These are phyloP conservation scores for Drosophila kurseongensis DNA, from an alignment of 1,140 invertebrate species.

Conservation along the genomic window DNA sequence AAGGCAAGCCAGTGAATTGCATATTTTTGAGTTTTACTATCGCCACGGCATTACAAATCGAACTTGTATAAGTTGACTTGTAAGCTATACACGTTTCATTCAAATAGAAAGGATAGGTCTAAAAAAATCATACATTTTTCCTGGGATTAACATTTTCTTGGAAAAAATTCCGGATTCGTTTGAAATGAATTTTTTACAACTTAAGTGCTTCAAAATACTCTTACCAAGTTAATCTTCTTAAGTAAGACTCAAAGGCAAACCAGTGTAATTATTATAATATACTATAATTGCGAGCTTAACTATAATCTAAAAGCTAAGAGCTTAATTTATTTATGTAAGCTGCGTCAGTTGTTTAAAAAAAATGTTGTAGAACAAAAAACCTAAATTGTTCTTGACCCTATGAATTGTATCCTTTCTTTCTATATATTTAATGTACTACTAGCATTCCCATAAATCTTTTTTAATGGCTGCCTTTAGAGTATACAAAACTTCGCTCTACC, in stretches of 20 bases:
- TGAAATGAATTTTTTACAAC: constrained; percentile 5
- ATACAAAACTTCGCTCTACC: not conserved
- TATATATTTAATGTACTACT: not conserved
- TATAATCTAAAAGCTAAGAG: not conserved
- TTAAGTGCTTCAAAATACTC: not conserved
- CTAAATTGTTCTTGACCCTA: not conserved
- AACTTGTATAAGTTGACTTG: not conserved
- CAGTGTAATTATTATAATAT: not conserved
- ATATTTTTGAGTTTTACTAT: not conserved
- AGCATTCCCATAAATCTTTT: not conserved
- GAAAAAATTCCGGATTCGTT: not conserved
- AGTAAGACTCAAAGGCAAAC: not conserved
- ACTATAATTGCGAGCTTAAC: not conserved
- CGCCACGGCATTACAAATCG: not conserved
- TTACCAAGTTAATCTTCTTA: not conserved
- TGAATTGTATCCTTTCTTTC: not conserved
- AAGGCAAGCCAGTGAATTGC: not conserved
- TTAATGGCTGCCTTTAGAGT: constrained; percentile 3
- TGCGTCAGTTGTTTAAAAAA: not conserved
- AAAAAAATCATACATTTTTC: not conserved
- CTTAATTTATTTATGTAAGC: not conserved
- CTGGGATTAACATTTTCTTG: not conserved
- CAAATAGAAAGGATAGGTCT: too few relatives aligned
- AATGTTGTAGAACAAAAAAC: not conserved
- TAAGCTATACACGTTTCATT: too few relatives aligned